phyloP scores from a whole-genome alignment of 2,113 vertebrate genomes.

The human (Homo sapiens) region GRCh38 chr11:57675001-57675500 shows the following conservation, averaged over 20 bases:
- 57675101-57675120: not conserved
- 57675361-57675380: conserved; percentile 78
- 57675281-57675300: not conserved
- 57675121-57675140: not conserved
- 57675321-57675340: conserved; percentile 52
- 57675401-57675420: conserved; percentile 78
- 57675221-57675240: conserved; percentile 7
- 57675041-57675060: not conserved
- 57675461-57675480: not conserved
- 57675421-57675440: conserved; percentile 74
- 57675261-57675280: not conserved
- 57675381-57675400: conserved; percentile 72
- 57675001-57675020: not conserved
- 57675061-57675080: not conserved
- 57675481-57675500: not conserved
- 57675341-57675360: conserved; percentile 34
- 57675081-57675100: not conserved
- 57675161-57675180: not conserved
- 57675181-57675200: not conserved
- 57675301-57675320: not conserved
- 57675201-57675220: not conserved
- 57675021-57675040: not conserved
- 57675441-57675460: conserved; percentile 25
- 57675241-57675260: not conserved
- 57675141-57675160: not conserved